Conservation (phyloP, 1,140 invertebrate genomes). For the Procambarus virginalis region DNA sequence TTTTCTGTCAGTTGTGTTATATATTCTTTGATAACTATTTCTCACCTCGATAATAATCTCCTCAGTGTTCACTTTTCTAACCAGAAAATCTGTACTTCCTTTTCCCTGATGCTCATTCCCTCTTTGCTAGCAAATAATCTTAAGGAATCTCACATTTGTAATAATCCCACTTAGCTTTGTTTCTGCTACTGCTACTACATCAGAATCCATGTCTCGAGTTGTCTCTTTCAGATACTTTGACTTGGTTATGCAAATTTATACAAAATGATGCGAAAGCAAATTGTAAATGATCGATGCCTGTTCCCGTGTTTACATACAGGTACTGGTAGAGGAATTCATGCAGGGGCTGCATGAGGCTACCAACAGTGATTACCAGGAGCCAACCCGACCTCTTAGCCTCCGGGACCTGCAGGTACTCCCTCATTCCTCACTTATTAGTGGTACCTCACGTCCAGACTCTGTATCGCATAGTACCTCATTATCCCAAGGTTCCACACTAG, state of each 20-base stretch:
- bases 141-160: too few relatives aligned
- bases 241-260: background rate
- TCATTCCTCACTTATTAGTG: background rate
- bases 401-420: background rate
- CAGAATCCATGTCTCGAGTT: background rate
- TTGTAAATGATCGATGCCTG: background rate
- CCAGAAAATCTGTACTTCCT: too few relatives aligned
- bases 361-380: background rate
- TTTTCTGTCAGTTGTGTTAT: too few relatives aligned
- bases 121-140: too few relatives aligned
- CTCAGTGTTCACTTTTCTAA: too few relatives aligned
- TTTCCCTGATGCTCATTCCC: too few relatives aligned
- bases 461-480: background rate
- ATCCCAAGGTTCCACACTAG: background rate
- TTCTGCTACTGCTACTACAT: background rate
- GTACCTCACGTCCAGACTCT: background rate
- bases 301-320: background rate
- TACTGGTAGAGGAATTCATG: background rate
- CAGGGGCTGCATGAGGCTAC: background rate
- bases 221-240: background rate
- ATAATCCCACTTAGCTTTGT: too few relatives aligned
- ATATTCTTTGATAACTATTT: too few relatives aligned
- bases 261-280: background rate
- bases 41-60: too few relatives aligned
- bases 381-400: background rate